Base-by-base conservation (phyloP, 2,113 vertebrate genomes). In the Pachyramphus minor region DNA sequence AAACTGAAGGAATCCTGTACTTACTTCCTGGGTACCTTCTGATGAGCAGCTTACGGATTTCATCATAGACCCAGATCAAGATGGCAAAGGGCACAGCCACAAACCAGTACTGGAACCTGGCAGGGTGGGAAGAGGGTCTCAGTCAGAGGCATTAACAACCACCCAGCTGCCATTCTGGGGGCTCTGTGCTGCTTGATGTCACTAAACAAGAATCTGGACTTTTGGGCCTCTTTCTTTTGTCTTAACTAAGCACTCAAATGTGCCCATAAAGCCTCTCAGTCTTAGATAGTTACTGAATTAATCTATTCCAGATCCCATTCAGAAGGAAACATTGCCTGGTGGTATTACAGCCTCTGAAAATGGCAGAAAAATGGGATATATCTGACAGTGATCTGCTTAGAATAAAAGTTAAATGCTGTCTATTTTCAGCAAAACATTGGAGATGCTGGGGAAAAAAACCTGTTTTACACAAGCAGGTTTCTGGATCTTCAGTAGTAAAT, bases 1-100 rank as follows among this genome's bases (percentile, higher is more conserved):
- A 3, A 27, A 17, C 12, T 4, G 11, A 39, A 25, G 5, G 8
- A 19, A 4, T 41, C 39, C 20, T 8, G 22, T 82, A 98, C 98
- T 98, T 94, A 98, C 98, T 98, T 96, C 97, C 98, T 76, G 98
- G 98, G 82, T 98, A 97, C 30, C 89, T 97, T 44, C 98, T 97
- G 96, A 98, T 98, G n/a, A 98, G 45, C 66, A 98, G 90, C 83
- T 98, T 98, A n/a, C 98, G 96, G 30, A 97, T 66, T 94, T 98
- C 98, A 10, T 98, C 98, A 0, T 98, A 98, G 9, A 98, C 97
- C 97, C 98, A 98, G n/a, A 98, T 98, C 84, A 98, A 82, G 89
- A 98, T 56, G 63, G 97, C 98, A 13, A 96, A 97, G 1, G 98
- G 98, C 1, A 97, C 56, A 67, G 98, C 95, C 82, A 98, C 97